Evolutionary conservation across 2,888 invertebrate genomes (phyloP), one percentile per base, ranked within the genome.

Genomic region (Sarcophaga variegata): DNA sequence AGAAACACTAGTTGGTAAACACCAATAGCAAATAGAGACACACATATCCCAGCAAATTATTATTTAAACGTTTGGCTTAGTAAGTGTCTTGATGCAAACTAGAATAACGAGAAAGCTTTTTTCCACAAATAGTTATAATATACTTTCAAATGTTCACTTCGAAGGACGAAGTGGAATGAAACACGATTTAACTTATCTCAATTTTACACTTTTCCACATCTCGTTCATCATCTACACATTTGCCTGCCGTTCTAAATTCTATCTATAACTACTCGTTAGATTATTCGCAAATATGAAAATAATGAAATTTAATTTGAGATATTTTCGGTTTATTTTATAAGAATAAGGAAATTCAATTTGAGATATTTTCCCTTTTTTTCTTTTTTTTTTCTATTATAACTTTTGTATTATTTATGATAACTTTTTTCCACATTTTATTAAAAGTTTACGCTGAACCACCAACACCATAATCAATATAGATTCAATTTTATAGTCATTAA

Each of bases 391-490:
- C 54, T 54, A 10, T 54, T 54, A 54, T 54, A 17, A 14, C 12
- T 54, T 4, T 54, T 17, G 10, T 14, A 54, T 5, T 12, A 14
- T 14, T 54, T 54, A 54, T 54, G 49, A 49, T 49, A 49, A 49
- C 1, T 54, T 54, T 54, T 54, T 49, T 49, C 2, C 54, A 54
- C 54, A 14, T 22, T 63, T 64, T 25, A 22, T 14, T 10, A 47
- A 75, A 75, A 60, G 10, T 37, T 37, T 37, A 37, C 37, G 37
- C 37, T 8, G 37, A 37, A 37, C 37, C 10, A 54, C 10, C 14
- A 75, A 75, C 45, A 64, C 10, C 59, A 62, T 25, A 59, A 59
- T 27, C 54, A 37, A 60, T 54, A 54, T 54, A 54, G 37, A 37
- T 37, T 37, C 8, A 37, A 37, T 37, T 37, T 27, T 66, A 66